A percentile compares a stretch with the other conserved stretches of the same genome.
These are phyloP conservation scores for Xiphophorus birchmanni DNA, from an alignment of 2,797 vertebrate genomes.

Conservation along the genomic window DNA sequence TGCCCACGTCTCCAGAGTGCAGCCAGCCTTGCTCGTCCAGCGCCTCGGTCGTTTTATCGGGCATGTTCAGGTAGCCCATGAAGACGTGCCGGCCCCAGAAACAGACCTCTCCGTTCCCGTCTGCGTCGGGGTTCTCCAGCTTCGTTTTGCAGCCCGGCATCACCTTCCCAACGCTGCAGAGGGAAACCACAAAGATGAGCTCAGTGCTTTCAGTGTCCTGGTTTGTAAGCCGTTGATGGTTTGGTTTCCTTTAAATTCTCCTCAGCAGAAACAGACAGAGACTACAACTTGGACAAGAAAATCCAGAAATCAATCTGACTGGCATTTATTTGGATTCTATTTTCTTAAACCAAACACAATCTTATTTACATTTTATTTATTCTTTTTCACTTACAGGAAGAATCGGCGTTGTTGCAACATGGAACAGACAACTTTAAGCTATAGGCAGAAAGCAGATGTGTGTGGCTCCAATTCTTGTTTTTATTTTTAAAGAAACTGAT, in stretches of 20 bases:
- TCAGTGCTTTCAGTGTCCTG: not conserved
- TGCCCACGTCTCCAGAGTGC: conserved; percentile 84
- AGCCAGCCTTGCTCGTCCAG: conserved; percentile 83
- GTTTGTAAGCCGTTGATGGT: not conserved
- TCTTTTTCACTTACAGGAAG: not conserved
- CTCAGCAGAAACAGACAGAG: not conserved
- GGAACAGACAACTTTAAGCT: not conserved
- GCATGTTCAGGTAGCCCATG: conserved; percentile 85
- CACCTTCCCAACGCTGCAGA: conserved; percentile 80
- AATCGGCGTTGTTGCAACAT: not conserved
- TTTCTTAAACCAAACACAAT: not conserved
- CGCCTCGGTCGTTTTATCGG: conserved; percentile 77
- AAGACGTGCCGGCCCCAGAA: conserved; percentile 85
- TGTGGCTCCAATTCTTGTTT: not conserved
- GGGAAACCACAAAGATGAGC: conserved; percentile 1
- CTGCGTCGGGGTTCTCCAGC: conserved; percentile 74
- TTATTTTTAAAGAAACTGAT: not conserved
- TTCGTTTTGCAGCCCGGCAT: conserved; percentile 77
- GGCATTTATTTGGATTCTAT: not conserved
- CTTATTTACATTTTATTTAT: not conserved
- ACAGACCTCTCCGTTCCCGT: conserved; percentile 82
- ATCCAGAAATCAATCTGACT: not conserved
- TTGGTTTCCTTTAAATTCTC: not conserved
- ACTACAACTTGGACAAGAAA: not conserved
- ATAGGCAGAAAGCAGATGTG: not conserved